Evolutionary conservation across 2,888 invertebrate species (phyloP), one percentile per base, ranked within the genome.

Genomic region (Apotomis betuletana): DNA sequence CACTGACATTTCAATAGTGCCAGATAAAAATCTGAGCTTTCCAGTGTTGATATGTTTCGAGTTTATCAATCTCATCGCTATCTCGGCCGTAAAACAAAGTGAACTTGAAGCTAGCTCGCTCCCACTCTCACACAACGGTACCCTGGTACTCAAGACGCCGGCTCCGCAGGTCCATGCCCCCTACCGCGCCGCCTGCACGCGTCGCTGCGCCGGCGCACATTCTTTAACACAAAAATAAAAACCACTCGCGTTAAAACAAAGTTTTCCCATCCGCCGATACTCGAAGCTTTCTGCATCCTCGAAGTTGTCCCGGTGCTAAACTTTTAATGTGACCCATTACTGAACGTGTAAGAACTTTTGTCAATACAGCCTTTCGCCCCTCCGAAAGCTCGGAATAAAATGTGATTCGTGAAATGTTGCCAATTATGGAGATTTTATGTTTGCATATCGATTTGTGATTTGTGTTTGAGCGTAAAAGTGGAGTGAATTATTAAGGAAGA

Each of bases 101-200:
- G 62, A 68, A 72, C 62, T 63, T 68, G 72, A 72, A 59, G 62
- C 49, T 65, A 49, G 60, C 90, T 88, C 90, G 83, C 89, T 89
- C 89, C 89, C 90, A 85, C 90, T 89, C 88, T 82, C 82, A 78
- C 79, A 79, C 91, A 91, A 91, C 91, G 91, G 91, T 92, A 91
- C 87, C 84, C 83, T 79, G 77, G 83, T 27, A 27, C 27, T 81
- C 84, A 85, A 80, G 75, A 76, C 73, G 75, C 76, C 77, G 85
- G 87, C 87, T 81, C 84, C 85, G 84, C 84, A 88, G 92, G 92
- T 92, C 91, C 86, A 83, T 91, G 92, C 91, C 91, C 92, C 91
- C 79, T 77, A 74, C 65, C 71, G 69, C 74, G 77, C 81, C 77
- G 78, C 81, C 77, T 80, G 82, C 78, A 85, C 84, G 85, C 84